Conservation (phyloP, 2,113 vertebrate genomes). For the Bubo bubo region DNA sequence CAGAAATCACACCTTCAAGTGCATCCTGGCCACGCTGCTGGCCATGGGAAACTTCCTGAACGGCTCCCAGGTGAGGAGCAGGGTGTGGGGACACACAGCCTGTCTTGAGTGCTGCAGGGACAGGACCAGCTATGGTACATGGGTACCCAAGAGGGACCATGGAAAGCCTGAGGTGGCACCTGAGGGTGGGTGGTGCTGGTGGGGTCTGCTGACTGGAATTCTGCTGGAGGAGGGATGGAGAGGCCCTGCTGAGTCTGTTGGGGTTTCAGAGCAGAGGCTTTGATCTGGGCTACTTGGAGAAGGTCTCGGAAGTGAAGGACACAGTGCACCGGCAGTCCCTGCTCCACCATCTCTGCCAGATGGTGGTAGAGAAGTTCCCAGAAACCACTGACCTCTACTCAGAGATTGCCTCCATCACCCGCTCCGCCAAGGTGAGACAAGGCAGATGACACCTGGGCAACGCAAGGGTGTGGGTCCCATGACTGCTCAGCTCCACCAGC, state of each 20-base stretch:
- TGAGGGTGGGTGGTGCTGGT: neutral
- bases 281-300: slow-evolving; percentile 94
- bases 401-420: slow-evolving; percentile 89
- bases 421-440: slow-evolving; percentile 86
- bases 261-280: slow-evolving; percentile 90
- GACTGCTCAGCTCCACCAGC: neutral
- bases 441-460: fast-evolving
- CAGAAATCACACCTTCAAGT: slow-evolving; percentile 89
- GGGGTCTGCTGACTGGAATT: neutral
- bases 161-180: neutral
- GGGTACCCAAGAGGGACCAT: neutral
- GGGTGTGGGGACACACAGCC: neutral
- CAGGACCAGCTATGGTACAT: neutral
- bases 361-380: slow-evolving; percentile 86
- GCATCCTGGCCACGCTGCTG: slow-evolving; percentile 89
- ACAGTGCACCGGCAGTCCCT: slow-evolving; percentile 93
- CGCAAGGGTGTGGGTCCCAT: neutral
- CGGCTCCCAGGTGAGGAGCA: slow-evolving; percentile 83
- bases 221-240: neutral
- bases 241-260: neutral
- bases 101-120: neutral
- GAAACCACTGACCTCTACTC: slow-evolving; percentile 93
- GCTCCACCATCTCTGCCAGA: slow-evolving; percentile 89
- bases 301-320: slow-evolving; percentile 97
- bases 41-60: slow-evolving; percentile 97